Evolutionary conservation across 2,888 invertebrate genomes (phyloP).

Genomic region (Caenorhabditis angaria): DNA sequence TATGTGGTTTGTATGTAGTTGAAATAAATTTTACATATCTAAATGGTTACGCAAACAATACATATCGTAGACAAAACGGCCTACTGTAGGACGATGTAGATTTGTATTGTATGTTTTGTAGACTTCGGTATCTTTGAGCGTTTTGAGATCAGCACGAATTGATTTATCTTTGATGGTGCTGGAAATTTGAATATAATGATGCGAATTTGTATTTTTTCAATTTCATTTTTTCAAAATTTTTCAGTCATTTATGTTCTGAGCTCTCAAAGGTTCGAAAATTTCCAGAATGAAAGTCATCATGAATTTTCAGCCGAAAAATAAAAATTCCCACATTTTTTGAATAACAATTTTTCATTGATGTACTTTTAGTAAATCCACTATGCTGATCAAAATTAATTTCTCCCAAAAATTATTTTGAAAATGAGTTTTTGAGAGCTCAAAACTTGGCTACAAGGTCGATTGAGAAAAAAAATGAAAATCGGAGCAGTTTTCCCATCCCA

Average conservation of each 20-base stretch:
- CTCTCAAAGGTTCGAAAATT: background rate
- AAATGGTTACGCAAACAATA: constrained; percentile 12
- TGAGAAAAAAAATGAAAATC: too few species aligned
- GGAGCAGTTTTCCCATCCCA: too few species aligned
- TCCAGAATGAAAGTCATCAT: too few species aligned
- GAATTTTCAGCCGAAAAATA: too few species aligned
- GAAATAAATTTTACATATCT: background rate
- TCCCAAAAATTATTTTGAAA: too few species aligned
- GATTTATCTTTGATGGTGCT: constrained; percentile 96
- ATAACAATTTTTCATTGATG: too few species aligned
- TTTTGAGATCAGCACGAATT: constrained; percentile 93
- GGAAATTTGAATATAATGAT: constrained; percentile 69
- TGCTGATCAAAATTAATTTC: too few species aligned
- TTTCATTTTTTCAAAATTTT: background rate
- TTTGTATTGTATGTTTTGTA: constrained; percentile 42
- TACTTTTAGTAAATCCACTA: too few species aligned
- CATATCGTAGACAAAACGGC: constrained; percentile 24
- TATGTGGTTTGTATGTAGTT: background rate
- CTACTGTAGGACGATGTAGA: constrained; percentile 13
- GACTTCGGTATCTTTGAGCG: constrained; percentile 87
- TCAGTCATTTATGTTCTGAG: too few species aligned
- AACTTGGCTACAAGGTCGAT: too few species aligned
- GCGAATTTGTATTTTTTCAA: background rate
- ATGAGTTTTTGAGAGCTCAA: too few species aligned
- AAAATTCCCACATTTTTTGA: too few species aligned